Percentiles rank a stretch among this genome's conserved stretches.
Evolutionary conservation across 2,888 invertebrate species (phyloP).

Genomic region (Tachina grossa): DNA sequence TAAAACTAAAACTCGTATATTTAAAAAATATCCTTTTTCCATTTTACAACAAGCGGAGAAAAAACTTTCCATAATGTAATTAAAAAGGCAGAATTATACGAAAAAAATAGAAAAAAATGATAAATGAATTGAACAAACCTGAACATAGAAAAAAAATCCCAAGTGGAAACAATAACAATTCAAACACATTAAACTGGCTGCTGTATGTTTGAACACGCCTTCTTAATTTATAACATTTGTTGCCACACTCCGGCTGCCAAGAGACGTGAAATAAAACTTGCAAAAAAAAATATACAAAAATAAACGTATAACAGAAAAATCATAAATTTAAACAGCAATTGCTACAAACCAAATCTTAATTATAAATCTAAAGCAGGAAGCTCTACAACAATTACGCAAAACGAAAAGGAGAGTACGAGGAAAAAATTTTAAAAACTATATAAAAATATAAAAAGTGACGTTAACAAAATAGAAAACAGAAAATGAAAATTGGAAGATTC

Average conservation of each 20-base stretch:
- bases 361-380: slow-evolving; percentile 81
- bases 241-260: slow-evolving; percentile 54
- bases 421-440: slow-evolving; percentile 9
- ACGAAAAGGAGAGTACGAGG: slow-evolving; percentile 2
- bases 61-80: slow-evolving; percentile 70
- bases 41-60: slow-evolving; percentile 45
- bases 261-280: slow-evolving; percentile 48
- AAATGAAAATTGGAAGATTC: slow-evolving; percentile 28
- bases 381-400: slow-evolving; percentile 74
- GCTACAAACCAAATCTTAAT: slow-evolving; percentile 81
- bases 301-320: slow-evolving; percentile 52
- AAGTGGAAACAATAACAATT: slow-evolving; percentile 49
- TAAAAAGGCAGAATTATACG: slow-evolving; percentile 61
- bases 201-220: slow-evolving; percentile 51
- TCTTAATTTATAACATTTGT: slow-evolving; percentile 67
- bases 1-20: slow-evolving; percentile 31
- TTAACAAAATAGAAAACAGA: slow-evolving; percentile 25
- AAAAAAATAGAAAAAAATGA: slow-evolving; percentile 53
- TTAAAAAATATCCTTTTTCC: slow-evolving; percentile 17
- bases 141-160: slow-evolving; percentile 26
- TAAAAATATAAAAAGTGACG: slow-evolving; percentile 67
- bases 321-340: slow-evolving; percentile 80
- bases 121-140: slow-evolving; percentile 65
- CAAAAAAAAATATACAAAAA: background rate
- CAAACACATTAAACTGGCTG: slow-evolving; percentile 53